These are phyloP conservation scores for Perca fluviatilis DNA, from an alignment of 2,113 vertebrate genomes.

Conservation along the genomic window DNA sequence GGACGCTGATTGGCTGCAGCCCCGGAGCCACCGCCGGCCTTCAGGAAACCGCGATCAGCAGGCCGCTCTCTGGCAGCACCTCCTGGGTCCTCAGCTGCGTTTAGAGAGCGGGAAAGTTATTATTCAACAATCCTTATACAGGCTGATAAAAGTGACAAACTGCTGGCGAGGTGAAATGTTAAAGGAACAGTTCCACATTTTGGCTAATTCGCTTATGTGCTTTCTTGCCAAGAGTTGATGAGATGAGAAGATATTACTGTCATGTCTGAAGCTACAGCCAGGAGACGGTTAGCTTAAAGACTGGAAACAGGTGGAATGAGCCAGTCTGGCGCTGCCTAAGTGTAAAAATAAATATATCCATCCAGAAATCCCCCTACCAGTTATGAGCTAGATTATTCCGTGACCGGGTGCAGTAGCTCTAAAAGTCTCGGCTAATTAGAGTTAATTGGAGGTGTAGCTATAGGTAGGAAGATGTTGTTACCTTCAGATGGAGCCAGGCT, in stretches of 20 bases:
- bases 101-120: background rate
- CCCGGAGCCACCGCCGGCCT: constrained; percentile 47
- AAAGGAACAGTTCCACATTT: constrained; percentile 29
- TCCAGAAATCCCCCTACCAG: background rate
- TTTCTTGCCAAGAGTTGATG: background rate
- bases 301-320: background rate
- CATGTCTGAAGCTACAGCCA: background rate
- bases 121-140: background rate
- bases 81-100: constrained; percentile 87
- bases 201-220: background rate
- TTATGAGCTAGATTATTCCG: background rate
- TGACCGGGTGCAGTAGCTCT: background rate
- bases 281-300: background rate
- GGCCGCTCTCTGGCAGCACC: constrained; percentile 68
- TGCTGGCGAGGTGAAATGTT: background rate
- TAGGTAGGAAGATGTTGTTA: background rate
- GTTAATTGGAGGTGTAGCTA: background rate
- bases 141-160: background rate
- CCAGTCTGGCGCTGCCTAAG: background rate
- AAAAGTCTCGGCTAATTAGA: background rate
- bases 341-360: too few species aligned
- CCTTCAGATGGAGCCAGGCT: background rate
- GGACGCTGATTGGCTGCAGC: constrained; percentile 67
- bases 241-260: background rate
- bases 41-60: constrained; percentile 82